These are phyloP conservation scores for Amblyjoppa proteus DNA, from an alignment of 2,888 invertebrate genomes.

Conservation along the genomic window DNA sequence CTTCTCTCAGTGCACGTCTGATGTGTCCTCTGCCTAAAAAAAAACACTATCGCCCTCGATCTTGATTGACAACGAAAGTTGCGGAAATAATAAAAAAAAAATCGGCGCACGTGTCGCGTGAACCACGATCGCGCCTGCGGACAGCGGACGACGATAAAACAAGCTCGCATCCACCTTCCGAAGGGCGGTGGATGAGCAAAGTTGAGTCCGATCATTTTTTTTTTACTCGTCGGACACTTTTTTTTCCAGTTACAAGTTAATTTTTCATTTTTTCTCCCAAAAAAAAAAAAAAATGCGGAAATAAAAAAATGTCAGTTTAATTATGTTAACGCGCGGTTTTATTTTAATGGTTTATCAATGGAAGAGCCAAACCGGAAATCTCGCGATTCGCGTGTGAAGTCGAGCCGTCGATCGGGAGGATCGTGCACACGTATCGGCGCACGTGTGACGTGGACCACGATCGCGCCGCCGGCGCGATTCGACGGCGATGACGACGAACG, in stretches of 20 bases:
- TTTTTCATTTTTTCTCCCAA: too few species aligned
- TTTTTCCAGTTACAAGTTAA: too few species aligned
- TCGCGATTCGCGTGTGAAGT: too few species aligned
- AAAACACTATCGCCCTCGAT: background rate
- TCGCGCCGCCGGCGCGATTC: background rate
- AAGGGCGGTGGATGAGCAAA: conserved; percentile 2
- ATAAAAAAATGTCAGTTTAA: background rate
- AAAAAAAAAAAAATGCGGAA: too few species aligned
- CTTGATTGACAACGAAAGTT: too few species aligned
- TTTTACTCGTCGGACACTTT: too few species aligned
- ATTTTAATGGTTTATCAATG: too few species aligned
- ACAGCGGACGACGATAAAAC: conserved; percentile 19
- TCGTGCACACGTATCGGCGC: background rate
- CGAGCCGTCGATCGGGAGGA: background rate
- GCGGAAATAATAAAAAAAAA: too few species aligned
- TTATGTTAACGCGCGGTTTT: background rate
- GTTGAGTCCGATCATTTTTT: too few species aligned
- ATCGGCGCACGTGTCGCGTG: conserved; percentile 15
- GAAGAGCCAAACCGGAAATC: too few species aligned
- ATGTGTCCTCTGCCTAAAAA: background rate
- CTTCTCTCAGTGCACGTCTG: background rate
- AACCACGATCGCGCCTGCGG: background rate
- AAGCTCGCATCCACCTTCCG: conserved; percentile 46
- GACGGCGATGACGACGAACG: conserved; percentile 38
- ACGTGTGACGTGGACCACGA: conserved; percentile 19